phyloP scores from a whole-genome alignment of 2,888 invertebrate species.

The Eledona agricola region DNA sequence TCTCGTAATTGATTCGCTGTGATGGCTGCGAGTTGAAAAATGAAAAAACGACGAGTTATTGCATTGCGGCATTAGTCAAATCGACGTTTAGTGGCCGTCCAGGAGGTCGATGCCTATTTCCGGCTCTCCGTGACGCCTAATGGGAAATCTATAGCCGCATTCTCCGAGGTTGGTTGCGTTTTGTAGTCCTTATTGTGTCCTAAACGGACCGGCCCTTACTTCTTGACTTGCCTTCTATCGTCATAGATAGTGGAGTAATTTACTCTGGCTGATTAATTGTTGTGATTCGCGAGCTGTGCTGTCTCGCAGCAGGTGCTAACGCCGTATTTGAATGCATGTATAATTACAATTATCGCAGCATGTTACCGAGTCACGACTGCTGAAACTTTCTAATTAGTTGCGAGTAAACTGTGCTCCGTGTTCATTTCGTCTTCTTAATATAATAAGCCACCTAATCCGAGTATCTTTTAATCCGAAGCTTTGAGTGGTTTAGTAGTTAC shows the following conservation, averaged over 20 bases:
- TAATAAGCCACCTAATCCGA: constrained; percentile 38
- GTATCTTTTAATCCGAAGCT: constrained; percentile 40
- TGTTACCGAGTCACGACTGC: constrained; percentile 43
- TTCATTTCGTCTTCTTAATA: constrained; percentile 45
- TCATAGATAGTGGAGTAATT: too few relatives aligned
- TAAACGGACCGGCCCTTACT: constrained; percentile 41
- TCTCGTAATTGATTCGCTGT: too few relatives aligned
- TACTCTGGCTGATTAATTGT: too few relatives aligned
- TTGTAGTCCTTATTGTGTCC: constrained; percentile 53
- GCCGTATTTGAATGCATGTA: constrained; percentile 41
- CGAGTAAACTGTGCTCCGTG: constrained; percentile 43
- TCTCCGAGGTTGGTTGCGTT: constrained; percentile 50
- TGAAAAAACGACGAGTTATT: constrained; percentile 10
- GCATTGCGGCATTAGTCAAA: constrained; percentile 20
- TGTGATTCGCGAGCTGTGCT: too few relatives aligned
- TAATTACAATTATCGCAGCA: constrained; percentile 46
- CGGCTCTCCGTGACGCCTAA: constrained; percentile 52
- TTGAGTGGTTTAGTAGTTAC: constrained; percentile 38
- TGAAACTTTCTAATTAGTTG: constrained; percentile 49
- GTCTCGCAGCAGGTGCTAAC: constrained; percentile 33
- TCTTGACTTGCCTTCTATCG: too few relatives aligned
- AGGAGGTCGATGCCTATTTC: constrained; percentile 50
- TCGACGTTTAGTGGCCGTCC: constrained; percentile 41
- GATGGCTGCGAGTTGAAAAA: too few relatives aligned
- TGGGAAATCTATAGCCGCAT: constrained; percentile 56